A percentile compares a stretch with the other conserved stretches of the same genome.
Conservation (phyloP, 2,113 vertebrate species). For the Malaclemys terrapin region DNA sequence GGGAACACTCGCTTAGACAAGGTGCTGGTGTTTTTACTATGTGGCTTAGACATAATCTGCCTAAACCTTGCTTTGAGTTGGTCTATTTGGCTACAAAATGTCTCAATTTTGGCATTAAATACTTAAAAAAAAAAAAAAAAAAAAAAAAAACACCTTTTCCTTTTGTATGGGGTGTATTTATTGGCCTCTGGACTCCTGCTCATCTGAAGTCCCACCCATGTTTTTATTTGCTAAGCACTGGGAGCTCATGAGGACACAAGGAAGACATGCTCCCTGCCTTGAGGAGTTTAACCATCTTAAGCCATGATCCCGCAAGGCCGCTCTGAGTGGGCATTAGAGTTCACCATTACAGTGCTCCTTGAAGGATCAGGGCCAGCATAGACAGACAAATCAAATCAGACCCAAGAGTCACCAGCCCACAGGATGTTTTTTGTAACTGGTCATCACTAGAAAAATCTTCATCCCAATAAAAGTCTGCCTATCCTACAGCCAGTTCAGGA, state of each 20-base stretch:
- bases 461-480: neutral
- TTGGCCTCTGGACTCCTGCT: neutral
- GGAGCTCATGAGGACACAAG: neutral
- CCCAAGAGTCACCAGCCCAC: neutral
- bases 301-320: rapidly evolving
- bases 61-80: neutral
- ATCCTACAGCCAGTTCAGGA: neutral
- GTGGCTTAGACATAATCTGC: neutral
- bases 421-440: neutral
- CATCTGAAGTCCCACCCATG: neutral
- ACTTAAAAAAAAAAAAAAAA: neutral
- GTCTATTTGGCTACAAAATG: neutral
- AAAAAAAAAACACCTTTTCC: neutral
- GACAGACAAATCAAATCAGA: neutral
- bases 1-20: neutral
- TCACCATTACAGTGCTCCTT: neutral
- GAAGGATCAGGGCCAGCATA: neutral
- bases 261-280: too few relatives aligned
- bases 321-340: neutral
- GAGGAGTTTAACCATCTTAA: neutral
- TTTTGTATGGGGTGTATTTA: neutral
- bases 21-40: neutral
- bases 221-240: rapidly evolving
- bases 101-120: neutral
- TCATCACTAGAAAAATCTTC: neutral